A percentile compares a stretch with the other conserved stretches of the same genome.
Conservation (phyloP, 2,113 vertebrate species). For the human (Homo sapiens) region GRCh38 chr3:62333501-62334000, state of each 20-base stretch:
- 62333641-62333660: not conserved
- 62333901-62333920: not conserved
- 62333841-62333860: not conserved
- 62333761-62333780: not conserved
- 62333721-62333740: not conserved
- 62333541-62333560: not conserved
- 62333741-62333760: not conserved
- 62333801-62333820: not conserved
- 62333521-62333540: not conserved
- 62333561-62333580: not conserved
- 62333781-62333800: not conserved
- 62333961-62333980: not conserved
- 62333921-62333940: not conserved
- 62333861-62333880: not conserved
- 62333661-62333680: not conserved
- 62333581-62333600: not conserved
- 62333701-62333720: not conserved
- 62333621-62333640: not conserved
- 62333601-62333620: not conserved
- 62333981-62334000: not conserved
- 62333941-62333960: not conserved
- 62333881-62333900: not conserved
- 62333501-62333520: not conserved
- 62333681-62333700: not conserved
- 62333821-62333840: slow-evolving; percentile 28